Conservation (phyloP, 1,140 invertebrate genomes). For the Sitodiplosis mosellana region DNA sequence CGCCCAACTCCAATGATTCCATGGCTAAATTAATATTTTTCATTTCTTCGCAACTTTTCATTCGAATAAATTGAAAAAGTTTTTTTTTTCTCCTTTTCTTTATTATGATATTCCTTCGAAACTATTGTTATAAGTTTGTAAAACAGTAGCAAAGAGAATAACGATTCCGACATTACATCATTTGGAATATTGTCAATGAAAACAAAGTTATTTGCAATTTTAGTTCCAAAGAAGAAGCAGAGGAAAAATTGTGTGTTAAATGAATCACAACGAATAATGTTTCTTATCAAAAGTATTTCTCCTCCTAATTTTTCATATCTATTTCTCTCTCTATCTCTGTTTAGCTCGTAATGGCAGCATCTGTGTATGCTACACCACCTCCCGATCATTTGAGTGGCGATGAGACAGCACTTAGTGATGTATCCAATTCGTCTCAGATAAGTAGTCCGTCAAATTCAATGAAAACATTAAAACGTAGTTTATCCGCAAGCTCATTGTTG, state of each 20-base stretch:
- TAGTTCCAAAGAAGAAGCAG: no score
- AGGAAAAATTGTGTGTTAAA: not conserved
- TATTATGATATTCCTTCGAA: no score
- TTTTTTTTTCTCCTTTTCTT: no score
- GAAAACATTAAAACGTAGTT: constrained; percentile 3
- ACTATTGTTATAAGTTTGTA: no score
- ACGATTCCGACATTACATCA: no score
- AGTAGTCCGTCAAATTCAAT: constrained; percentile 6
- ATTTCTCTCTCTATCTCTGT: not conserved
- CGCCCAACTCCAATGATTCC: no score
- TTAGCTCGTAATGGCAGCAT: constrained; percentile 19
- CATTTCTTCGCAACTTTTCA: no score
- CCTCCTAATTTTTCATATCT: not conserved
- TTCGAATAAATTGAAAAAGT: no score
- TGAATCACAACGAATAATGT: not conserved
- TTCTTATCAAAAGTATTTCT: not conserved
- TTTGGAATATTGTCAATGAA: no score
- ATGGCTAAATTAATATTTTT: no score
- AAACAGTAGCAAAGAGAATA: no score
- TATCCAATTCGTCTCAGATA: constrained; percentile 22
- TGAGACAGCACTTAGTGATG: constrained; percentile 24
- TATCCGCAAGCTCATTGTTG: constrained; percentile 6
- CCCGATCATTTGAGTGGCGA: constrained; percentile 24
- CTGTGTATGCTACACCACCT: constrained; percentile 26
- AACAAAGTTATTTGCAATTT: no score